Conservation (phyloP, 2,113 vertebrate genomes). For the Plotosus lineatus region DNA sequence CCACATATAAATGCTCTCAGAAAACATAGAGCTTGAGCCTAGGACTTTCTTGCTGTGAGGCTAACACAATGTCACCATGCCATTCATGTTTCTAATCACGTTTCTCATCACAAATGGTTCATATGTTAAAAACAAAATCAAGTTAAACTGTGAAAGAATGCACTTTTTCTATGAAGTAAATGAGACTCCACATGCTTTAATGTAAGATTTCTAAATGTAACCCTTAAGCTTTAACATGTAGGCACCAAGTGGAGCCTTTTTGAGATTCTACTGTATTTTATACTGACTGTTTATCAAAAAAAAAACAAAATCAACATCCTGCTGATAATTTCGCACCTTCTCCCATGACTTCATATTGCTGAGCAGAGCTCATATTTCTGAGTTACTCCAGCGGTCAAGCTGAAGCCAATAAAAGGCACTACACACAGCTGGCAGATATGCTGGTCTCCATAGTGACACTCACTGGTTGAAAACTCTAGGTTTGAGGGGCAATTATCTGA, state of each 20-base stretch:
- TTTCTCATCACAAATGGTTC: background rate
- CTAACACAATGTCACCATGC: too few species aligned
- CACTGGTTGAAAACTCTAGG: slow-evolving; percentile 65
- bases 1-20: too few species aligned
- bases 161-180: background rate
- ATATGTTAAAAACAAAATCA: background rate
- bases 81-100: background rate
- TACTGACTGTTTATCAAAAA: background rate
- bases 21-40: too few species aligned
- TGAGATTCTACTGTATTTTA: background rate
- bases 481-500: slow-evolving; percentile 74
- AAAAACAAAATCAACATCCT: too few species aligned
- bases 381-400: slow-evolving; percentile 34
- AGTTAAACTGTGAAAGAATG: background rate
- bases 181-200: background rate
- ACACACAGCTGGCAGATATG: slow-evolving; percentile 57
- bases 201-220: background rate
- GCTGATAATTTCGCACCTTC: background rate
- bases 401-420: slow-evolving; percentile 57
- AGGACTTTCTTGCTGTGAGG: too few species aligned
- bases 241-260: background rate
- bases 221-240: background rate
- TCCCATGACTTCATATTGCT: background rate
- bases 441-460: slow-evolving; percentile 67
- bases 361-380: background rate